Evolutionary conservation across 2,113 vertebrate species (phyloP).

Genomic region (Pavo muticus): DNA sequence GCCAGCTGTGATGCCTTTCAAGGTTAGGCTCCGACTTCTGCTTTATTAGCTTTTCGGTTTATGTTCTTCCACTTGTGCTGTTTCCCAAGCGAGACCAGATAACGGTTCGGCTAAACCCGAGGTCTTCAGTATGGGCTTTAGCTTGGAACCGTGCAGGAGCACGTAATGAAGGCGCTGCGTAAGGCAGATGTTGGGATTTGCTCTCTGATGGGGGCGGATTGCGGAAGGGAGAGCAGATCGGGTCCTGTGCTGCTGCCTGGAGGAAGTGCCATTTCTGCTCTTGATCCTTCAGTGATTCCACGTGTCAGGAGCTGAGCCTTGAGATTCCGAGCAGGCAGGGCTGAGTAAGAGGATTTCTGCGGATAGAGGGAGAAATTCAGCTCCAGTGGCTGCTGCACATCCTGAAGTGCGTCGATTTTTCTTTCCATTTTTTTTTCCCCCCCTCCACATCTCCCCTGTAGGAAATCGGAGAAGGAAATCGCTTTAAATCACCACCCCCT

Average conservation of each 20-base stretch:
- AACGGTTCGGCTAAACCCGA: background rate
- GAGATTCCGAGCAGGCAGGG: slow-evolving; percentile 1
- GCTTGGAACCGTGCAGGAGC: background rate
- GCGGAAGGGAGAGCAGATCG: background rate
- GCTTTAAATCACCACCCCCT: background rate
- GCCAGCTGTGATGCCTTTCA: background rate
- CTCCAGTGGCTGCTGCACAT: background rate
- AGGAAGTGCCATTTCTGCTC: slow-evolving; percentile 36
- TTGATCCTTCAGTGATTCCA: slow-evolving; percentile 37
- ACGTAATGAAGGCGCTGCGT: background rate
- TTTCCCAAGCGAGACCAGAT: background rate
- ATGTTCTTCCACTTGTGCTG: background rate
- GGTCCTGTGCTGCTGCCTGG: background rate
- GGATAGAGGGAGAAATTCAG: background rate
- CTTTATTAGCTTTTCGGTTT: background rate
- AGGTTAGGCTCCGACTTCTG: background rate
- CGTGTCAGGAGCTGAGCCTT: slow-evolving; percentile 40
- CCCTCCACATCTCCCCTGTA: background rate
- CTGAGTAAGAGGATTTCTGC: slow-evolving; percentile 35
- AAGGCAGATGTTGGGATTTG: slow-evolving; percentile 15
- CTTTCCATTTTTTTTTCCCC: background rate
- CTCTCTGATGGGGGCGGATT: background rate
- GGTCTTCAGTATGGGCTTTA: background rate
- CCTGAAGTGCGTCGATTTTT: background rate
- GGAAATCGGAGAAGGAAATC: slow-evolving; percentile 23